Percentiles rank a stretch among this genome's conserved stretches.
Evolutionary conservation across 1,140 invertebrate species (phyloP).

Genomic region (Ridgeia piscesae): DNA sequence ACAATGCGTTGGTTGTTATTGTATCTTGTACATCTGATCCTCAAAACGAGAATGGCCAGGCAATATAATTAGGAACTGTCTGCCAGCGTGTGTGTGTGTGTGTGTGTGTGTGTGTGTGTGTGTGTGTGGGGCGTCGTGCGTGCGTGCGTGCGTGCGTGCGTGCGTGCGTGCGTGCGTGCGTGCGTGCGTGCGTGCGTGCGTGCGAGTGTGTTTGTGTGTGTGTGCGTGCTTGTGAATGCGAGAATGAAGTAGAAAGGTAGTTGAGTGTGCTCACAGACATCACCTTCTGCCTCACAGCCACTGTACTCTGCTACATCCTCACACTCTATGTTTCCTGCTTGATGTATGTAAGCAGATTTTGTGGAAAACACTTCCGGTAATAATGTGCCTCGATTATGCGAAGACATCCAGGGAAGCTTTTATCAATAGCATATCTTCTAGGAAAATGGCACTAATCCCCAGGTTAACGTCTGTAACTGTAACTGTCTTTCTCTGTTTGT

Average conservation of each 20-base stretch:
- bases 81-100: not conserved
- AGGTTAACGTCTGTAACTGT: not conserved
- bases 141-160: too few species aligned
- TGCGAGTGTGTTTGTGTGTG: too few species aligned
- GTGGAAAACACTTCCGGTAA: not conserved
- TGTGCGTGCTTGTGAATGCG: not conserved
- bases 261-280: not conserved
- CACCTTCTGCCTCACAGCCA: not conserved
- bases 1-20: not conserved
- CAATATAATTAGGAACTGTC: not conserved
- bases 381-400: not conserved
- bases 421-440: not conserved
- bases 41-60: not conserved
- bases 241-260: not conserved
- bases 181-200: too few species aligned
- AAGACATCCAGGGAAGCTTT: not conserved
- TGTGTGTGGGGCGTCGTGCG: too few species aligned
- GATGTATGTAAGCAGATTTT: not conserved
- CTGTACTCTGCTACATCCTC: not conserved
- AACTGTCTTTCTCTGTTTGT: not conserved
- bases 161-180: too few species aligned
- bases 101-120: too few species aligned
- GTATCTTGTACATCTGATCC: not conserved
- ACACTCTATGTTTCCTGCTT: not conserved
- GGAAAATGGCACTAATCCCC: not conserved